These are phyloP conservation scores for Oryzias celebensis DNA, from an alignment of 2,113 vertebrate genomes.

Conservation along the genomic window DNA sequence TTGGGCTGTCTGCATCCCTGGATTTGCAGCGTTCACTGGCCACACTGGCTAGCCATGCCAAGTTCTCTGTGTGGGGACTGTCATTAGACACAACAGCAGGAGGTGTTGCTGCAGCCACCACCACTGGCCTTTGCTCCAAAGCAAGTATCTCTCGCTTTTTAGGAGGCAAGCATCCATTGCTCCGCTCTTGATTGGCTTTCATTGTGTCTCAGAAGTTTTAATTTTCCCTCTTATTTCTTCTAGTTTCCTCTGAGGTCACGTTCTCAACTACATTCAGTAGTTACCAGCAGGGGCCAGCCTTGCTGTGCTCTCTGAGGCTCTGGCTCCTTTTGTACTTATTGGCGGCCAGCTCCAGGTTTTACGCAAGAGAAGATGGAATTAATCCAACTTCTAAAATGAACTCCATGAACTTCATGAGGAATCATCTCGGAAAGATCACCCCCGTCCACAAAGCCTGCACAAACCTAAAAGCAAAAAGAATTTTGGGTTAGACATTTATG, in stretches of 20 bases:
- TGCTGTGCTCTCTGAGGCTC: slow-evolving; percentile 35
- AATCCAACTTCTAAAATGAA: slow-evolving; percentile 86
- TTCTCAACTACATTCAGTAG: slow-evolving; percentile 23
- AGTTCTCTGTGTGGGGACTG: slow-evolving; percentile 81
- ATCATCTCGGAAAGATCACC: slow-evolving; percentile 87
- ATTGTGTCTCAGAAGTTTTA: slow-evolving; percentile 74
- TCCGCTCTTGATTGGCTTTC: slow-evolving; percentile 98
- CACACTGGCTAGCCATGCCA: slow-evolving; percentile 88
- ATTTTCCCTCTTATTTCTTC: slow-evolving; percentile 19
- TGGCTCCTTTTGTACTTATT: slow-evolving; percentile 77
- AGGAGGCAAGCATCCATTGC: slow-evolving; percentile 97
- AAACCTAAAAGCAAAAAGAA: slow-evolving; percentile 48
- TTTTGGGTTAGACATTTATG: slow-evolving; percentile 8
- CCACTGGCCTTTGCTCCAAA: slow-evolving; percentile 87
- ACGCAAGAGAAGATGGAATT: slow-evolving; percentile 83
- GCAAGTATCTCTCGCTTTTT: slow-evolving; percentile 98
- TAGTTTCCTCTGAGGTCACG: slow-evolving; percentile 21
- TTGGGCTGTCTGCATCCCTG: slow-evolving; percentile 81
- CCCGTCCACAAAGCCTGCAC: slow-evolving; percentile 68
- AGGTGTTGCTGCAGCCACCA: slow-evolving; percentile 72
- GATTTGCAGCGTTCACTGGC: slow-evolving; percentile 80
- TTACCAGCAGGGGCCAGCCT: slow-evolving; percentile 15
- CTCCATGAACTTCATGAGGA: slow-evolving; percentile 94
- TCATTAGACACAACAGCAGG: slow-evolving; percentile 77
- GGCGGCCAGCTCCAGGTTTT: slow-evolving; percentile 64